These are phyloP conservation scores for Apodemus agrarius DNA, from an alignment of 2,797 vertebrate genomes.

Conservation along the genomic window DNA sequence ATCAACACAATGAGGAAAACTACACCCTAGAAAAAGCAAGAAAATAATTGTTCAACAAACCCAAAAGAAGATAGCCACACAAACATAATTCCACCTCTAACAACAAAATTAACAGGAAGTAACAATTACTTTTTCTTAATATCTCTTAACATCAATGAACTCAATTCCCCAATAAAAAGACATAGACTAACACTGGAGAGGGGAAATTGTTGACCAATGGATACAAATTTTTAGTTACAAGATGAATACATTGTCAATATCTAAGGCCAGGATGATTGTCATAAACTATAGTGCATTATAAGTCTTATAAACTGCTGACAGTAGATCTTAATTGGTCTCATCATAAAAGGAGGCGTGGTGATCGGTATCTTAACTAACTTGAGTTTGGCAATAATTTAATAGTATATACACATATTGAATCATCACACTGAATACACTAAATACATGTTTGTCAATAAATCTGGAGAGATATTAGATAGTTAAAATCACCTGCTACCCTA, in stretches of 20 bases:
- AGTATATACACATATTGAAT: background rate
- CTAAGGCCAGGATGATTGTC: background rate
- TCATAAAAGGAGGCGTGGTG: background rate
- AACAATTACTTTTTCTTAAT: no score
- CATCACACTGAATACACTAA: background rate
- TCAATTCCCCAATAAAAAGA: no score
- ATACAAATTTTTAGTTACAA: background rate
- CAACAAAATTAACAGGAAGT: no score
- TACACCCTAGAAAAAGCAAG: no score
- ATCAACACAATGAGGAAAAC: no score
- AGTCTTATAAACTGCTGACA: background rate
- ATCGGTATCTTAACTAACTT: background rate
- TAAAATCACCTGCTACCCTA: background rate
- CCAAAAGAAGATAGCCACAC: no score
- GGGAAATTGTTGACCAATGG: background rate
- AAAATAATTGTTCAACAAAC: no score
- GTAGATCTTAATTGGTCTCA: background rate
- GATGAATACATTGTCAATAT: background rate
- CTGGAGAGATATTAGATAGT: background rate
- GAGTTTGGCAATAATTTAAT: background rate
- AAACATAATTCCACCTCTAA: no score
- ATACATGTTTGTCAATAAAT: background rate
- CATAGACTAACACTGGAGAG: background rate
- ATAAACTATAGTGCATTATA: background rate
- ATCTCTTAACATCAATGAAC: no score